Conservation (phyloP, 2,888 invertebrate species). For the Drosophila putrida region DNA sequence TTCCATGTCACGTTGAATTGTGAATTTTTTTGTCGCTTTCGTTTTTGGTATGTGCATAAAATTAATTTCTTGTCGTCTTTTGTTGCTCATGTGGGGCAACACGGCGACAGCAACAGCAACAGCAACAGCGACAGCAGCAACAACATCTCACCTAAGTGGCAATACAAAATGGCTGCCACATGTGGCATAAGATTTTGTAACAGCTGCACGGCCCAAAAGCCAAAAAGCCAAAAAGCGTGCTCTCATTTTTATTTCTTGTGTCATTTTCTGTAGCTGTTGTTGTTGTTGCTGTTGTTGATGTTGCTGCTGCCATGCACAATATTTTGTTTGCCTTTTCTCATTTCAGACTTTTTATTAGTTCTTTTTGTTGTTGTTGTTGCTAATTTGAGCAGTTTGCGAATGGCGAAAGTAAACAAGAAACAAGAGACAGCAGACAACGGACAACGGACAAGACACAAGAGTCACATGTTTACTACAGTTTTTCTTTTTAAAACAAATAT, state of each 20-base stretch:
- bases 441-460: constrained; percentile 44
- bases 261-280: constrained; percentile 31
- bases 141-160: constrained; percentile 76
- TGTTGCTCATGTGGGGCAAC: constrained; percentile 74
- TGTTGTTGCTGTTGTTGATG: constrained; percentile 25
- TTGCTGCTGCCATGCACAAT: constrained; percentile 55
- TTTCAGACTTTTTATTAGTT: constrained; percentile 65
- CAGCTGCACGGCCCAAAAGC: constrained; percentile 75
- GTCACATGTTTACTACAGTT: constrained; percentile 53
- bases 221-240: constrained; percentile 75
- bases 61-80: constrained; percentile 81
- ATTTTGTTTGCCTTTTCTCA: constrained; percentile 71
- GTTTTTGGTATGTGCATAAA: constrained; percentile 65
- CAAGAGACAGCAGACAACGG: constrained; percentile 42
- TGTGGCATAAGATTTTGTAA: constrained; percentile 71
- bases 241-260: constrained; percentile 73
- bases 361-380: constrained; percentile 50
- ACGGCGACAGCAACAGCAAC: constrained; percentile 52
- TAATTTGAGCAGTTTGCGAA: constrained; percentile 76
- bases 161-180: constrained; percentile 79
- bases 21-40: constrained; percentile 65
- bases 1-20: constrained; percentile 79
- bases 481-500: constrained; percentile 63
- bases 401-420: constrained; percentile 71
- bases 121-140: constrained; percentile 33